phyloP scores from a whole-genome alignment of 2,113 vertebrate species.

The Crotalus horridus region DNA sequence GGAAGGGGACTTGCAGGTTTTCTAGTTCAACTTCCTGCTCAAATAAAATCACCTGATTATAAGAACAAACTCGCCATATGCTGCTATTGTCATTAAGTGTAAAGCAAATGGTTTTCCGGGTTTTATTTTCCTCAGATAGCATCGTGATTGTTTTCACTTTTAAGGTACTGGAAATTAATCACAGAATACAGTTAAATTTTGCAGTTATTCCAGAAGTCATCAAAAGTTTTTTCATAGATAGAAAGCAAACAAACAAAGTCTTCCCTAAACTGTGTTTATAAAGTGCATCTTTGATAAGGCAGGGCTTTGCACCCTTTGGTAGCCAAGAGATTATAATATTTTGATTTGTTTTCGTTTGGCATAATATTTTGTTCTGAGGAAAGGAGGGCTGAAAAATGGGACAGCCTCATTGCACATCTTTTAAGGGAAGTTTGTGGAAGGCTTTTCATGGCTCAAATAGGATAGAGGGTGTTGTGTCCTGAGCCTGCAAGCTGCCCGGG shows the following conservation, averaged over 20 bases:
- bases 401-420: not conserved
- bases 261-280: too few species aligned
- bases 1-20: not conserved
- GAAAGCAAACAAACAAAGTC: not conserved
- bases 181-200: not conserved
- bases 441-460: not conserved
- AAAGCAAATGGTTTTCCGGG: fast-evolving
- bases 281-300: too few species aligned
- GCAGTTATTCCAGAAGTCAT: too few species aligned
- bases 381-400: not conserved
- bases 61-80: not conserved
- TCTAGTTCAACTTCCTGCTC: not conserved
- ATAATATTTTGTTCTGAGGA: not conserved
- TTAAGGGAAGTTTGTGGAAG: not conserved
- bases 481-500: too few species aligned
- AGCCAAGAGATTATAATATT: too few species aligned
- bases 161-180: not conserved
- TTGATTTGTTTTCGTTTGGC: too few species aligned
- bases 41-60: not conserved
- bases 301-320: too few species aligned
- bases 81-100: fast-evolving
- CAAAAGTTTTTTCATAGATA: not conserved
- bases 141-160: fast-evolving
- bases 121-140: fast-evolving
- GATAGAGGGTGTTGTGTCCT: too few species aligned